phyloP scores from a whole-genome alignment of 2,888 invertebrate genomes.

The Glyphotaelius pellucidus region DNA sequence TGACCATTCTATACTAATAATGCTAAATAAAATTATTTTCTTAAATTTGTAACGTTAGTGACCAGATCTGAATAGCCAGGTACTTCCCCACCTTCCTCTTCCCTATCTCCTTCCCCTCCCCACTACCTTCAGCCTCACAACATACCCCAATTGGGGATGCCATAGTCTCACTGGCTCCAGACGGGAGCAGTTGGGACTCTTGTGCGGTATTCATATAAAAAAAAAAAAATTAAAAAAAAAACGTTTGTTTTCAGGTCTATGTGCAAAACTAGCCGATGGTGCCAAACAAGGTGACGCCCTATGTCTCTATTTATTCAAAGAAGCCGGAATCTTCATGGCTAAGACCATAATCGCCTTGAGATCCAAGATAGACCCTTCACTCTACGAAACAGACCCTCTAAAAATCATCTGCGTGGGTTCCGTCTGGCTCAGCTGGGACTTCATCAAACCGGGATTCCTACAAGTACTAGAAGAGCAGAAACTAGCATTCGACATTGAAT shows the following conservation, averaged over 20 bases:
- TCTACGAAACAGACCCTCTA: slow-evolving; percentile 72
- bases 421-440: slow-evolving; percentile 95
- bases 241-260: slow-evolving; percentile 78
- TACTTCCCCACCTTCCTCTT: too few species aligned
- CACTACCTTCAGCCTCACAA: too few species aligned
- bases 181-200: too few species aligned
- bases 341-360: slow-evolving; percentile 81
- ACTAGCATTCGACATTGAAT: slow-evolving; percentile 75
- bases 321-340: slow-evolving; percentile 83
- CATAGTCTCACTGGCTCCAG: too few species aligned
- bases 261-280: slow-evolving; percentile 83
- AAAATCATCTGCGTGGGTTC: slow-evolving; percentile 95
- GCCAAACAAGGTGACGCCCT: slow-evolving; percentile 86
- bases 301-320: slow-evolving; percentile 82
- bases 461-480: slow-evolving; percentile 74
- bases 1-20: too few species aligned
- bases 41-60: background rate
- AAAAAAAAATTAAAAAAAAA: too few species aligned
- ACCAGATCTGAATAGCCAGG: too few species aligned
- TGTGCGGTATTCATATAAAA: too few species aligned
- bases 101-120: too few species aligned
- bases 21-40: background rate
- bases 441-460: slow-evolving; percentile 85
- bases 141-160: too few species aligned
- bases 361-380: slow-evolving; percentile 79